phyloP scores from a whole-genome alignment of 2,888 invertebrate genomes.

The Erebia ligea region DNA sequence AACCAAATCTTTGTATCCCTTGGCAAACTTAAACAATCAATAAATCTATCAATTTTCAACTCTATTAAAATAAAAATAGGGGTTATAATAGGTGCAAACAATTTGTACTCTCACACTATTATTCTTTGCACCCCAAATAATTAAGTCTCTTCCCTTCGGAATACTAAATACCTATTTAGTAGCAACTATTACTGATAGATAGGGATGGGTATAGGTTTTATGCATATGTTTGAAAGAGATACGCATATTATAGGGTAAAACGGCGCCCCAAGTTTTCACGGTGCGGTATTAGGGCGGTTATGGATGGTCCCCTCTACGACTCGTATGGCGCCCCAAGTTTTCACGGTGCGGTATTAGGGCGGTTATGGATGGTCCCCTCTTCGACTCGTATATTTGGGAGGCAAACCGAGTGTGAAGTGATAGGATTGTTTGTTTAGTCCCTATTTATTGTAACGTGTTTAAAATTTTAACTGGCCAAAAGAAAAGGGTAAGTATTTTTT shows the following conservation, averaged over 20 bases:
- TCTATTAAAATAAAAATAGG: conserved; percentile 40
- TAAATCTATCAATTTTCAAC: conserved; percentile 45
- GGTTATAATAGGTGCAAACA: conserved; percentile 18
- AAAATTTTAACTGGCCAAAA: background rate
- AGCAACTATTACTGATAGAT: conserved; percentile 61
- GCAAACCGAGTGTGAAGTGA: conserved; percentile 70
- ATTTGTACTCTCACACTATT: conserved; percentile 49
- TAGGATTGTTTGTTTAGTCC: conserved; percentile 62
- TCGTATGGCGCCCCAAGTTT: conserved; percentile 67
- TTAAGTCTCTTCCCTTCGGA: conserved; percentile 79
- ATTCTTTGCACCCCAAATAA: conserved; percentile 77
- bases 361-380: conserved; percentile 55
- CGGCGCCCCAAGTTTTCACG: conserved; percentile 58
- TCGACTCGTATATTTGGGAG: conserved; percentile 56
- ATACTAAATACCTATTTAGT: conserved; percentile 83
- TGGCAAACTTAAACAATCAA: conserved; percentile 5
- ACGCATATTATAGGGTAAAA: conserved; percentile 48
- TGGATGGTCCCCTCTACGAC: conserved; percentile 51
- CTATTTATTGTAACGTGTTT: conserved; percentile 23
- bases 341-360: conserved; percentile 62
- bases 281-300: conserved; percentile 60
- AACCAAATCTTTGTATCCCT: conserved; percentile 29
- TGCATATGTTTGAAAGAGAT: conserved; percentile 53
- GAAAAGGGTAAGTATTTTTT: no score
- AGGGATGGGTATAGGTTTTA: conserved; percentile 46